These are phyloP conservation scores for Trichopoda pennipes DNA, from an alignment of 2,888 invertebrate genomes.

Conservation along the genomic window DNA sequence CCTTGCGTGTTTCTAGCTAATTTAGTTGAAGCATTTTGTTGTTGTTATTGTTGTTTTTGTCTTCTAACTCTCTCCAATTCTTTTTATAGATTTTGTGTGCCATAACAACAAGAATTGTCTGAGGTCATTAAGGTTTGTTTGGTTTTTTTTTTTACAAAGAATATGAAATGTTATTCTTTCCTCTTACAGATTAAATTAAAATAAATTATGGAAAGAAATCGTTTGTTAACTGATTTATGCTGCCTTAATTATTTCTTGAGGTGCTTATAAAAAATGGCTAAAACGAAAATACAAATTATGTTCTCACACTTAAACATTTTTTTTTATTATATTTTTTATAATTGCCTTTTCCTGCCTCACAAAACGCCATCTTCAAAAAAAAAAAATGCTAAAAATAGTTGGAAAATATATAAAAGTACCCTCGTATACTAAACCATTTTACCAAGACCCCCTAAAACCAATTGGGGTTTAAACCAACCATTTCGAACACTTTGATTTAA, in stretches of 20 bases:
- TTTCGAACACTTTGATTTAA: neutral
- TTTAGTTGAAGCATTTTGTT: conserved; percentile 12
- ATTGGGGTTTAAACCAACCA: neutral
- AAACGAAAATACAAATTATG: neutral
- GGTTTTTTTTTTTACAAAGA: conserved; percentile 13
- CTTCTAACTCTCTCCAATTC: conserved; percentile 22
- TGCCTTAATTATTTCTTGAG: neutral
- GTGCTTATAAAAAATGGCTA: neutral
- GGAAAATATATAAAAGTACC: no score
- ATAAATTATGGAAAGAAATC: no score
- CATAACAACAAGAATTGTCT: conserved; percentile 48
- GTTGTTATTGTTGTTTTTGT: neutral
- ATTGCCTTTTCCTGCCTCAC: neutral
- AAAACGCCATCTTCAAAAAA: conserved; percentile 30
- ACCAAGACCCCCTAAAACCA: neutral
- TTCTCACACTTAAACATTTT: conserved; percentile 46
- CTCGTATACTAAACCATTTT: neutral
- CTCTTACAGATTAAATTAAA: neutral
- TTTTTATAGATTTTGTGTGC: conserved; percentile 3
- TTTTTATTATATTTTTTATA: no score
- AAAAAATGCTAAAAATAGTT: no score
- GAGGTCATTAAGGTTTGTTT: conserved; percentile 54
- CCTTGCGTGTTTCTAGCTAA: conserved; percentile 57
- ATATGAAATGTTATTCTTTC: neutral
- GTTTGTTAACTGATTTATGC: no score